Evolutionary conservation across 2,888 invertebrate genomes (phyloP), one percentile per base, ranked within the genome.

Genomic region (Autographa pulchrina): DNA sequence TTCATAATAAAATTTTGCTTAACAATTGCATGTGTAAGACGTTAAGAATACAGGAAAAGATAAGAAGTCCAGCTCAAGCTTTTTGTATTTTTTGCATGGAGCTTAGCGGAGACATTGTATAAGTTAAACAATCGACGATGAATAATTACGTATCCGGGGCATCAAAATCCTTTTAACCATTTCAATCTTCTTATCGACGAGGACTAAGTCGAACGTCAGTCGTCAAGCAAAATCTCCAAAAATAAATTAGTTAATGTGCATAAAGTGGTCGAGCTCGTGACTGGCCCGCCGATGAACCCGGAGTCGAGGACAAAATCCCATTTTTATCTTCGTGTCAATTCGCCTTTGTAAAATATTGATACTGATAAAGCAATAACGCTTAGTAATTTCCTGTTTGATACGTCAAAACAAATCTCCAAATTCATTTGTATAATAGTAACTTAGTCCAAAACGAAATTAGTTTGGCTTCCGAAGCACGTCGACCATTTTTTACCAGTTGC

Each of bases 261-360:
- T 90, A 91, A 93, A 94, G 93, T 92, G 94, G 92, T 85, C 90
- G 84, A 79, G 90, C 87, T 94, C 95, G 95, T 95, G 95, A 95
- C 94, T 91, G 89, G 85, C 78, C 85, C 88, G 90, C 79, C 90
- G 87, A 88, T 92, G 92, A 92, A 91, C 89, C 90, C 89, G 85
- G 84, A 86, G 82, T 82, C 82, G 82, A 85, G 82, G 65, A 64
- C 85, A 86, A 80, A 86, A 86, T 85, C 87, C 88, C 87, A 89
- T 88, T 90, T 88, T 91, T 90, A 92, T 93, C 91, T 91, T 82
- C 76, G 84, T 85, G 88, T 91, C 92, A 90, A 90, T 91, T 90
- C 86, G 82, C 87, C 85, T 89, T 88, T 88, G 88, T 90, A 89
- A 93, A 92, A 91, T 93, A 94, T 92, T 90, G 87, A 86, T 87